Base-by-base conservation (phyloP, 2,888 invertebrate genomes). In the Seladonia tumulorum region DNA sequence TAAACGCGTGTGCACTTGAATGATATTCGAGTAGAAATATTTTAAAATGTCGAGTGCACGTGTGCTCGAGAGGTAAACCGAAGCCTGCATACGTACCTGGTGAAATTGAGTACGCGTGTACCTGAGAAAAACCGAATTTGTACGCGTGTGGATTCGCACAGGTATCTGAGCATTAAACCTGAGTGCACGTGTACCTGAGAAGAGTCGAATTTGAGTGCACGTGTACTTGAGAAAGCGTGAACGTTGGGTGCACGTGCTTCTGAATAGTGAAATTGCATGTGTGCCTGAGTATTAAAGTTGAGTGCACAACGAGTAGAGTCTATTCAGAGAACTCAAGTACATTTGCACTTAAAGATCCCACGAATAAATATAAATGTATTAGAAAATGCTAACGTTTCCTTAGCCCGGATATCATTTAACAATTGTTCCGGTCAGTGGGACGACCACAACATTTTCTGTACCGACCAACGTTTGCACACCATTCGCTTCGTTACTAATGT, bases 401-500 rank as follows among this genome's bases (percentile, higher is more conserved):
- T 68, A 39, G 22, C 10, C 68, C 39, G 68, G 39, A n/a, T 39
- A 22, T 22, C 16, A n/a, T 71, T 70, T 0, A 12, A 42, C 1
- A 14, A 22, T 39, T 53, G n/a, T 63, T 35, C 16, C 35, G 35
- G 22, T 68, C 68, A 10, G 8, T 68, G 76, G 74, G 60, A 80
- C 47, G 85, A 81, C 74, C 85, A 80, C 76, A 66, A 80, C 49
- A 73, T 70, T 63, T 63, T 57, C 84, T 49, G 60, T 77, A 80
- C 71, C 85, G 77, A 77, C 80, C 85, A 84, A 53, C 80, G 53
- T 80, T 86, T 81, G 76, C 77, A 78, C 85, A 85, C 66, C 80
- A 85, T 86, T 81, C 70, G 86, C 85, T 86, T 86, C 80, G 76
- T 80, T 86, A 80, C 78, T 76, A 72, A 79, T 82, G 70, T 86